A percentile compares a stretch with the other conserved stretches of the same genome.
Conservation (phyloP, 2,113 vertebrate species). For the Aegithalos caudatus region DNA sequence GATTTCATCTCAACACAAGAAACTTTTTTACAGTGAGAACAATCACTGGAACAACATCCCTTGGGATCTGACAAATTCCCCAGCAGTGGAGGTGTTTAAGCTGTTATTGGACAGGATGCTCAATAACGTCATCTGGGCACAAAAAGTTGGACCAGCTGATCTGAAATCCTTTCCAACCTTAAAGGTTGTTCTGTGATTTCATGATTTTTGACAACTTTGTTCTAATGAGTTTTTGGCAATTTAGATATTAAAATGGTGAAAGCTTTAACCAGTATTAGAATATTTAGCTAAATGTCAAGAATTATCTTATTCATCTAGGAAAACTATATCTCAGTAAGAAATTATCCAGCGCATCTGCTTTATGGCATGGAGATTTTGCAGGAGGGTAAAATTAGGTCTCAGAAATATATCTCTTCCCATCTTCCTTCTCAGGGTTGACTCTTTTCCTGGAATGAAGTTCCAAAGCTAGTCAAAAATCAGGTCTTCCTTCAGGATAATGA, state of each 20-base stretch:
- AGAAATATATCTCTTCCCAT: not conserved
- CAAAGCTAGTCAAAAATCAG: not conserved
- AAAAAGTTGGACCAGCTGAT: not conserved
- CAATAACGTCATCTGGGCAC: not conserved
- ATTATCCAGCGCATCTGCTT: not conserved
- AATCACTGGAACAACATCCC: not conserved
- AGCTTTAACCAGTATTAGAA: not conserved
- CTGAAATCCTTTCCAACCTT: not conserved
- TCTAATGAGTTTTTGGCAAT: not conserved
- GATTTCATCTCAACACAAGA: not conserved
- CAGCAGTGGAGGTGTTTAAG: not conserved
- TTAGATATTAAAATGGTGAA: not conserved
- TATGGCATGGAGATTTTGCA: not conserved
- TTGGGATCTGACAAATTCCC: not conserved
- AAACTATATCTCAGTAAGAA: not conserved
- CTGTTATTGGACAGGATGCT: not conserved
- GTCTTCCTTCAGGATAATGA: not conserved
- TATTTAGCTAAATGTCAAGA: not conserved
- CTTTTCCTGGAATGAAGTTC: not conserved
- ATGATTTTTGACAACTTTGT: not conserved
- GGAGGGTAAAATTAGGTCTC: not conserved
- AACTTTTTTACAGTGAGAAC: not conserved
- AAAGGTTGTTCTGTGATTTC: not conserved
- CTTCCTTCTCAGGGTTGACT: not conserved
- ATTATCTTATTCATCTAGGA: not conserved